These are phyloP conservation scores for Hypomecis atomaria DNA, from an alignment of 2,888 invertebrate genomes.

Conservation along the genomic window DNA sequence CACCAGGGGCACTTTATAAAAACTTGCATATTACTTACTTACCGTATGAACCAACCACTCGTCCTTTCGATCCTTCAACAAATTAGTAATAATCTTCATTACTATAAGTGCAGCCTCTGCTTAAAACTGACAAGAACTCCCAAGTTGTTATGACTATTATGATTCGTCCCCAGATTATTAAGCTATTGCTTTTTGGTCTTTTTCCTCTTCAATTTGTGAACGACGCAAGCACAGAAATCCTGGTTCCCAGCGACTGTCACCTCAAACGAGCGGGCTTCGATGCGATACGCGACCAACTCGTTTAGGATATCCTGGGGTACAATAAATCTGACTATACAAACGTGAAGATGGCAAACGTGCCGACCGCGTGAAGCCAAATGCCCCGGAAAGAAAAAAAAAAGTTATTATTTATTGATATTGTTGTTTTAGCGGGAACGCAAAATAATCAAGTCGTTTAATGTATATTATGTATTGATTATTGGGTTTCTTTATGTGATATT, in stretches of 20 bases:
- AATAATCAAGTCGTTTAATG: too few relatives aligned
- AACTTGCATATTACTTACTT: slow-evolving; percentile 42
- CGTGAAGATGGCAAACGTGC: too few relatives aligned
- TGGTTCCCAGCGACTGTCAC: slow-evolving; percentile 52
- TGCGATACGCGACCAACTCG: slow-evolving; percentile 61
- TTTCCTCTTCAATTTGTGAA: slow-evolving; percentile 47
- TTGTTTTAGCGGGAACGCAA: too few relatives aligned
- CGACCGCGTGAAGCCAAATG: too few relatives aligned
- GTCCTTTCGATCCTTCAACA: slow-evolving; percentile 66
- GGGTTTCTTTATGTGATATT: too few relatives aligned
- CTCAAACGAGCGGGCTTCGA: slow-evolving; percentile 54
- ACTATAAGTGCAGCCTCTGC: too few relatives aligned
- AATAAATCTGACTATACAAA: background rate
- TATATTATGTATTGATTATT: too few relatives aligned
- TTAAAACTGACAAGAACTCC: too few relatives aligned
- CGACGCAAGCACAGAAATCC: slow-evolving; percentile 55
- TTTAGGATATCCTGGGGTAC: slow-evolving; percentile 57
- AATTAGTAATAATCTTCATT: slow-evolving; percentile 70
- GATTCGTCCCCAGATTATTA: background rate
- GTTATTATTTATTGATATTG: too few relatives aligned
- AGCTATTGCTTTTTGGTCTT: slow-evolving; percentile 25
- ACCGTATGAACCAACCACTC: slow-evolving; percentile 69
- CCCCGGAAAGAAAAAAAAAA: too few relatives aligned
- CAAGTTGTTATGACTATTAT: background rate
- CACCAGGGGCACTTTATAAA: too few relatives aligned